Conservation (phyloP, 2,797 vertebrate genomes). For the Semotilus atromaculatus region DNA sequence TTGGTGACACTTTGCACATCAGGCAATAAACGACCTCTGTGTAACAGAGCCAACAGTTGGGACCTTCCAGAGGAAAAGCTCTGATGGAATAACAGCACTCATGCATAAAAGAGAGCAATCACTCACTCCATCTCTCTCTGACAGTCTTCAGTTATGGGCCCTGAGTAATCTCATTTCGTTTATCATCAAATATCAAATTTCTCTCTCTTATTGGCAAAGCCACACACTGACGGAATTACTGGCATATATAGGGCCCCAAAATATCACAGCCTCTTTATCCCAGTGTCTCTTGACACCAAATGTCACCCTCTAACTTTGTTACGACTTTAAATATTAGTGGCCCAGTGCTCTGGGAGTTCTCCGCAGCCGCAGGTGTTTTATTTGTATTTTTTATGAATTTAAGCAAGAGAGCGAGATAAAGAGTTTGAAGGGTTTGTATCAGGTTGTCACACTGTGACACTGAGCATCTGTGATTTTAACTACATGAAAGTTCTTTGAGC, state of each 20-base stretch:
- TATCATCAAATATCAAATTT: slow-evolving; percentile 84
- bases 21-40: slow-evolving; percentile 74
- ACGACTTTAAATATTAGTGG: slow-evolving; percentile 48
- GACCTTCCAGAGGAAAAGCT: slow-evolving; percentile 64
- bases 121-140: slow-evolving; percentile 80
- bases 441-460: slow-evolving; percentile 19
- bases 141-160: slow-evolving; percentile 82
- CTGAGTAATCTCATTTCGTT: slow-evolving; percentile 82
- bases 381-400: slow-evolving; percentile 2
- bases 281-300: slow-evolving; percentile 46
- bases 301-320: slow-evolving; percentile 51
- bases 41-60: slow-evolving; percentile 60
- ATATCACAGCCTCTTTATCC: slow-evolving; percentile 56
- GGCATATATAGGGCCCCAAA: slow-evolving; percentile 54
- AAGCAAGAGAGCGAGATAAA: slow-evolving; percentile 4
- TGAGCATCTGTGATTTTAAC: slow-evolving; percentile 45
- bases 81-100: slow-evolving; percentile 81
- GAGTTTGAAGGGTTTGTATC: slow-evolving; percentile 31
- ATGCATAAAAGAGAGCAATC: slow-evolving; percentile 81
- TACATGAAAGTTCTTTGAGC: slow-evolving; percentile 29
- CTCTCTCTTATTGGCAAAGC: slow-evolving; percentile 79
- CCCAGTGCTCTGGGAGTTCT: slow-evolving; percentile 11
- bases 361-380: slow-evolving; percentile 23
- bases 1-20: slow-evolving; percentile 79
- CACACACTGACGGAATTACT: slow-evolving; percentile 64